phyloP scores from a whole-genome alignment of 1,140 invertebrate species.

The Drosophila navojoa region DNA sequence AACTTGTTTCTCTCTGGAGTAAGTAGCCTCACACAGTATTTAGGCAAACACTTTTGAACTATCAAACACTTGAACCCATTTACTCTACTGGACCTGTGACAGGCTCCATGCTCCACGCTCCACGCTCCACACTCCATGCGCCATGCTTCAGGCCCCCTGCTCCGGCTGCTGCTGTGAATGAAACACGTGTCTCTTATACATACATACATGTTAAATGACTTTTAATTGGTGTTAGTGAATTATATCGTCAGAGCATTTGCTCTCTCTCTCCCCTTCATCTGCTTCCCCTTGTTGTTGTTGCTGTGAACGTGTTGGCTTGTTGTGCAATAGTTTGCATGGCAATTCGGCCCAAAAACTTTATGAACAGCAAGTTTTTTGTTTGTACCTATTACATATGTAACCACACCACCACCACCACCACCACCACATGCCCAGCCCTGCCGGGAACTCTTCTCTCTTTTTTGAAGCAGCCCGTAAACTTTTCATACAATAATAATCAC shows the following conservation, averaged over 20 bases:
- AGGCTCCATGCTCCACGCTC: constrained; percentile 18
- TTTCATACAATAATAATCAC: constrained; percentile 80
- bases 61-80: constrained; percentile 73
- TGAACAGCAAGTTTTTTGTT: constrained; percentile 61
- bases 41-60: constrained; percentile 70
- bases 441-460: constrained; percentile 20
- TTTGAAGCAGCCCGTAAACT: constrained; percentile 57
- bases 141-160: constrained; percentile 21
- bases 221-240: constrained; percentile 77
- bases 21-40: constrained; percentile 1
- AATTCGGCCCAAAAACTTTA: constrained; percentile 59
- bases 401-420: constrained; percentile 35
- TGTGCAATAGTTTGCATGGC: constrained; percentile 68
- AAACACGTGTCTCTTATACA: constrained; percentile 21
- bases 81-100: constrained; percentile 39
- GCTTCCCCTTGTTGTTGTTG: constrained; percentile 33
- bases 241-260: constrained; percentile 41
- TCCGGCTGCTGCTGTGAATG: background rate
- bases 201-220: constrained; percentile 73
- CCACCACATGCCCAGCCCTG: constrained; percentile 14
- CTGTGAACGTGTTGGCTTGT: constrained; percentile 41
- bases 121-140: background rate
- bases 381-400: constrained; percentile 53
- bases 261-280: constrained; percentile 6
- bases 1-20: background rate